Evolutionary conservation across 2,888 invertebrate genomes (phyloP).

Genomic region (Miltochrista miniata): DNA sequence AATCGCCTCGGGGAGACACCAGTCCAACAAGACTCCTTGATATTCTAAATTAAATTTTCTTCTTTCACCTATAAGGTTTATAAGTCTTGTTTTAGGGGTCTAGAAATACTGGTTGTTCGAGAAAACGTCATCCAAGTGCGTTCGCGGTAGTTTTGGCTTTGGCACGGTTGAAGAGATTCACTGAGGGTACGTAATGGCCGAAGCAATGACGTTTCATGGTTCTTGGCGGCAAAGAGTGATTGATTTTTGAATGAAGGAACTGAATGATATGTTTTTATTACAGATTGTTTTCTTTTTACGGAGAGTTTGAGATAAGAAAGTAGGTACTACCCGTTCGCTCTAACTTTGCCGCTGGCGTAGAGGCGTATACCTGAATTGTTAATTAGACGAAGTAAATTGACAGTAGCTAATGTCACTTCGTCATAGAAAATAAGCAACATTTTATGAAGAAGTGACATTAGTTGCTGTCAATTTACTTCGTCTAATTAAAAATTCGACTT

Average conservation of each 20-base stretch:
- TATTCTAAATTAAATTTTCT: not conserved
- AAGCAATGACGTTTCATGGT: conserved; percentile 46
- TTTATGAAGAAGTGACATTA: no score
- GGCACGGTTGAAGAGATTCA: conserved; percentile 20
- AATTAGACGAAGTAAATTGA: no score
- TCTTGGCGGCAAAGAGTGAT: conserved; percentile 30
- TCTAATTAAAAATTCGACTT: no score
- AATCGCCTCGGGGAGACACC: conserved; percentile 50
- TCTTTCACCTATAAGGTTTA: conserved; percentile 10
- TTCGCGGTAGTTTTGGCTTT: conserved; percentile 38
- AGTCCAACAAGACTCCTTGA: conserved; percentile 19
- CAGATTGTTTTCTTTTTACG: not conserved
- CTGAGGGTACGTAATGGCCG: conserved; percentile 51
- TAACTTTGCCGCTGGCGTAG: no score
- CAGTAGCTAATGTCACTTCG: no score
- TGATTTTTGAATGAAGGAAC: conserved; percentile 19
- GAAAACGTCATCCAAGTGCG: conserved; percentile 33
- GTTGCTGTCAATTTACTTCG: no score
- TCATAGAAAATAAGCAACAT: no score
- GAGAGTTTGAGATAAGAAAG: no score
- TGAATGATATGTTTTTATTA: not conserved
- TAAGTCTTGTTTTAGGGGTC: not conserved
- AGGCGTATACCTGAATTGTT: no score
- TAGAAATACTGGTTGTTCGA: conserved; percentile 7
- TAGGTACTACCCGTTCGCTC: no score